Conservation (phyloP, 2,113 vertebrate genomes). For the Empidonax alnorum region DNA sequence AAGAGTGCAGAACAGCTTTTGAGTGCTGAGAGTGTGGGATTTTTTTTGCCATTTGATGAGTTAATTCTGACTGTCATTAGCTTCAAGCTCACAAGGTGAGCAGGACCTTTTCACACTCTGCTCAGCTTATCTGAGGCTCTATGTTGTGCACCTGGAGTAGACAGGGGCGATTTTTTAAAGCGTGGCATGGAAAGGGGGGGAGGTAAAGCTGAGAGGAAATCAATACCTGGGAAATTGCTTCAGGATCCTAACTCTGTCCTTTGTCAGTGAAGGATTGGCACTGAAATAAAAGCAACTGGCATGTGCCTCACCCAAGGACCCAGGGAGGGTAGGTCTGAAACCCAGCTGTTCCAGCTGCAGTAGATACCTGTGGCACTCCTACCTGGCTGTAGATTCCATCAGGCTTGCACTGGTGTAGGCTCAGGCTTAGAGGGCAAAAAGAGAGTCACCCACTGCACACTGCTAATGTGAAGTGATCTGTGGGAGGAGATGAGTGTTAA, state of each 20-base stretch:
- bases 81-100: neutral
- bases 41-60: neutral
- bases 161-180: neutral
- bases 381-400: neutral
- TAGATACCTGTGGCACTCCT: neutral
- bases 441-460: rapidly evolving
- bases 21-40: neutral
- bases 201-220: constrained; percentile 17
- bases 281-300: neutral
- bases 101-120: neutral
- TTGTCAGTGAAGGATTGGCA: neutral
- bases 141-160: neutral
- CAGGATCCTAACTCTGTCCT: neutral
- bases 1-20: neutral
- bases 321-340: neutral
- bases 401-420: neutral
- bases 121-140: neutral
- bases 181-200: neutral
- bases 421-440: neutral
- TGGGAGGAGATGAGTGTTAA: neutral
- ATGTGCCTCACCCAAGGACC: neutral
- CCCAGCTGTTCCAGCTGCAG: neutral
- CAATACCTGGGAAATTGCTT: constrained; percentile 3
- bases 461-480: neutral
- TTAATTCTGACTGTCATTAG: neutral